phyloP scores from a whole-genome alignment of 2,888 invertebrate species.

The Cenopis cana region DNA sequence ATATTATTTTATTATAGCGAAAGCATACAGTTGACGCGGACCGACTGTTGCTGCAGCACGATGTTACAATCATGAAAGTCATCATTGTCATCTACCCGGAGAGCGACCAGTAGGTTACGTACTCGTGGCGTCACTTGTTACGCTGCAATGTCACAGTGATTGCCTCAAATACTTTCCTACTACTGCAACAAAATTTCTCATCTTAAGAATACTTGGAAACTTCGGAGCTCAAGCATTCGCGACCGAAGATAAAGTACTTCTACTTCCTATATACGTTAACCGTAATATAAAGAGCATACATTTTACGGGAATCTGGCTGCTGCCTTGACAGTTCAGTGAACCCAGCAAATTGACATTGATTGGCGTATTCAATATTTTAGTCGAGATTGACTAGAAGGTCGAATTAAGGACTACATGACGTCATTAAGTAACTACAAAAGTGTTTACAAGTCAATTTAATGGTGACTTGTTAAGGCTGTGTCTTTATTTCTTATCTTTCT shows the following conservation, averaged over 20 bases:
- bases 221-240: neutral
- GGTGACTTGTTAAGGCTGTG: neutral
- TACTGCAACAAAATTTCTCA: neutral
- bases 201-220: neutral
- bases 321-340: conserved; percentile 35
- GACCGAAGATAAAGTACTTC: neutral
- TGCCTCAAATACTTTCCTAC: neutral
- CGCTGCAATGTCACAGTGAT: too few relatives aligned
- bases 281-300: conserved; percentile 11
- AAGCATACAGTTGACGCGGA: too few relatives aligned
- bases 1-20: too few relatives aligned
- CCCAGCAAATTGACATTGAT: conserved; percentile 29
- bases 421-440: conserved; percentile 13
- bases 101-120: too few relatives aligned
- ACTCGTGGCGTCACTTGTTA: too few relatives aligned
- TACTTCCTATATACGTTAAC: conserved; percentile 1
- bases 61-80: too few relatives aligned
- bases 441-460: neutral
- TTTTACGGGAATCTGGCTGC: conserved; percentile 14
- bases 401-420: conserved; percentile 25
- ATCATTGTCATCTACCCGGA: too few relatives aligned
- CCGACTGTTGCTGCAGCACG: too few relatives aligned
- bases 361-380: conserved; percentile 21
- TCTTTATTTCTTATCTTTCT: neutral
- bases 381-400: conserved; percentile 21